Evolutionary conservation across 2,113 vertebrate genomes (phyloP), one percentile per base, ranked within the genome.

Genomic region (Ardeotis arabs): DNA sequence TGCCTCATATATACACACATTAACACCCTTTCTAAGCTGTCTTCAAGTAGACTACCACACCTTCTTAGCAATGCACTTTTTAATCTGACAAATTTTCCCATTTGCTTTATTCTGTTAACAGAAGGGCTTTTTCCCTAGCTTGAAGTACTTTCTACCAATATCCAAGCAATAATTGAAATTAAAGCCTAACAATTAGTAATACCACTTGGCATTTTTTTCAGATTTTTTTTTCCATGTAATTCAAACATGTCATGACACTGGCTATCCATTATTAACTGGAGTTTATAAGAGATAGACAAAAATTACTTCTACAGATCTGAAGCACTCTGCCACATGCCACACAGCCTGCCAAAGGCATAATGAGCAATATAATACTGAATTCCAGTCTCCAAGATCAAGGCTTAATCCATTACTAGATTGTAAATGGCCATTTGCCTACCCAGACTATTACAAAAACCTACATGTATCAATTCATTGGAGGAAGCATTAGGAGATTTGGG

Each of bases 151-250:
- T 47, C 84, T 79, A 87, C 62, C 62, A 79, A 89, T 68, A 91
- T 53, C 53, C 69, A 87, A 91, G 89, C 28, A 93, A 93, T 56
- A 91, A 55, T 55, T 55, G 29, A 53, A 53, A 84, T 59, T 87
- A 70, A 84, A 95, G 21, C 86, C 47, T 87, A 78, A 87, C 37
- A 81, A 74, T 95, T 89, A 95, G 45, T 18, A 84, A 84, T 63
- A 64, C 6, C 55, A 84, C 74, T 52, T 35, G 53, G 66, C 49
- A 89, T 76, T 89, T 68, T 39, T 91, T 89, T 87, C 69, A 53
- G 52, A 21, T 41, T 66, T 88, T 90, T 90, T 53, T 95, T 84
- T 33, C 69, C 29, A 12, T 33, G 44, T 53, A 87, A 81, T 74
- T 90, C 63, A 81, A 81, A 78, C 44, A 53, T 33, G 52, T 78